phyloP scores from a whole-genome alignment of 2,888 invertebrate species.

The Malthinus flaveolus region DNA sequence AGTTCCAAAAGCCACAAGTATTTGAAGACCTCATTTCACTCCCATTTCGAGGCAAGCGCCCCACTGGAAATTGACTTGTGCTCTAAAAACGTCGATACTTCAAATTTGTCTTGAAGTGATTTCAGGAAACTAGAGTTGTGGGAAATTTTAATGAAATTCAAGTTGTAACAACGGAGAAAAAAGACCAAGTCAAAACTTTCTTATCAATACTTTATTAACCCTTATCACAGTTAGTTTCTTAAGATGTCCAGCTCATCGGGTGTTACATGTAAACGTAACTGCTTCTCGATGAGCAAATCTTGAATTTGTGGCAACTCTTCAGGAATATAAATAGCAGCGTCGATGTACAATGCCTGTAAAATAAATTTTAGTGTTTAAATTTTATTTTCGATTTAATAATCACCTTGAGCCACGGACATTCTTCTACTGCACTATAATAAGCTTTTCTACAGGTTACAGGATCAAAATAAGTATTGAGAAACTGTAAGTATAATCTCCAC shows the following conservation, averaged over 20 bases:
- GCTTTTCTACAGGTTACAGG: slow-evolving; percentile 50
- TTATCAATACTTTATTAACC: too few relatives aligned
- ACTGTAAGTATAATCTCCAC: slow-evolving; percentile 67
- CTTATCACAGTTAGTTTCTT: slow-evolving; percentile 51
- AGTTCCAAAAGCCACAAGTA: too few relatives aligned
- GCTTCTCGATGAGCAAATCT: slow-evolving; percentile 75
- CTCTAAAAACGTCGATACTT: too few relatives aligned
- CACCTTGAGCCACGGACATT: slow-evolving; percentile 68
- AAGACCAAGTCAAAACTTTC: too few relatives aligned
- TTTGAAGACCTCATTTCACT: too few relatives aligned
- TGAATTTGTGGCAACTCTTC: slow-evolving; percentile 69
- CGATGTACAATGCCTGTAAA: slow-evolving; percentile 62
- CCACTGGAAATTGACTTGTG: too few relatives aligned
- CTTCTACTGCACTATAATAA: slow-evolving; percentile 62
- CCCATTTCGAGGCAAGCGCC: too few relatives aligned
- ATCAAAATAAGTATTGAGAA: slow-evolving; percentile 56
- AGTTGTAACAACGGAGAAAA: too few relatives aligned
- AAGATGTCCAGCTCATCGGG: slow-evolving; percentile 74
- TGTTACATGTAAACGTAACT: slow-evolving; percentile 73
- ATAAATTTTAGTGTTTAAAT: slow-evolving; percentile 14
- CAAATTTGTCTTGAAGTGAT: too few relatives aligned
- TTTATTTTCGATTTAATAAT: slow-evolving; percentile 4
- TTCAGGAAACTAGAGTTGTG: too few relatives aligned
- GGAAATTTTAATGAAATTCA: too few relatives aligned
- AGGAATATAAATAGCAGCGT: slow-evolving; percentile 67